Percentiles rank a stretch among this genome's conserved stretches.
Conservation (phyloP, 2,888 invertebrate genomes). For the Philereme transversata region DNA sequence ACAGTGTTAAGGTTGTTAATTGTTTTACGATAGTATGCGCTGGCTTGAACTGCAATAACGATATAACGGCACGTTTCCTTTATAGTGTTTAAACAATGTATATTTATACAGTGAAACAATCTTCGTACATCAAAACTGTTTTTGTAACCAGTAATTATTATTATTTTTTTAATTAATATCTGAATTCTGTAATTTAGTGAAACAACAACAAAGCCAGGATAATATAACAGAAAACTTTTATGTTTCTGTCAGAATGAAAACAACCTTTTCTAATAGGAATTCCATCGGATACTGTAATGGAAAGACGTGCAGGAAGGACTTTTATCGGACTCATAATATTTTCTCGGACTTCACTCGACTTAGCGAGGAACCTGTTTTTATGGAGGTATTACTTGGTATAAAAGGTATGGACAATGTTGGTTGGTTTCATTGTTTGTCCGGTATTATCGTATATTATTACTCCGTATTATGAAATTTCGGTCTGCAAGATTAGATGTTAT, state of each 20-base stretch:
- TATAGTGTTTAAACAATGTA: constrained; percentile 63
- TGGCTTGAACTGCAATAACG: constrained; percentile 56
- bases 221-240: constrained; percentile 73
- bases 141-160: too few relatives aligned
- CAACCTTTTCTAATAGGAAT: constrained; percentile 77
- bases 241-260: constrained; percentile 72
- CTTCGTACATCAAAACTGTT: background rate
- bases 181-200: constrained; percentile 62
- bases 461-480: constrained; percentile 37
- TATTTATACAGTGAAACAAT: constrained; percentile 44
- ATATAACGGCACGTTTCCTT: constrained; percentile 65
- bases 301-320: constrained; percentile 72
- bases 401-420: constrained; percentile 45
- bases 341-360: constrained; percentile 65
- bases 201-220: constrained; percentile 36
- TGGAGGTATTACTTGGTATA: constrained; percentile 54
- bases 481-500: constrained; percentile 3
- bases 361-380: constrained; percentile 61
- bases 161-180: constrained; percentile 29
- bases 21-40: constrained; percentile 50
- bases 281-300: constrained; percentile 77
- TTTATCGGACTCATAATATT: constrained; percentile 74
- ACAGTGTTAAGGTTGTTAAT: constrained; percentile 53
- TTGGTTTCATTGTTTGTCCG: constrained; percentile 41
- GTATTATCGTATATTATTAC: constrained; percentile 31